Base-by-base conservation (phyloP, 2,797 vertebrate genomes). In the Limnodromus scolopaceus region DNA sequence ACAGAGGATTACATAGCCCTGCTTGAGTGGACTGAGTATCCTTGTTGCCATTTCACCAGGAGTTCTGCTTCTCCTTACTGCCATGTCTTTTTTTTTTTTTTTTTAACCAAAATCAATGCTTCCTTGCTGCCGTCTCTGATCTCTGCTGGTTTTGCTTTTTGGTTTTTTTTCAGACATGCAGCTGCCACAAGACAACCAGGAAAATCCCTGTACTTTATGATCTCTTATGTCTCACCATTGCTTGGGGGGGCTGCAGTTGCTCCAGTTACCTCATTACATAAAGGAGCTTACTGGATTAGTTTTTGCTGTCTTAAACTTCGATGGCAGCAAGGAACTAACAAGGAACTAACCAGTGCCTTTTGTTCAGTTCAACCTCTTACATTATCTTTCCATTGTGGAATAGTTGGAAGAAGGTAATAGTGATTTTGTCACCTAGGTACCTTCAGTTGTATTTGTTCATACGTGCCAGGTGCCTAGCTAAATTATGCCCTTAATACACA, bases 341-440 rank as follows among this genome's bases (percentile, higher is more conserved):
- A 48, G 46, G 66, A 86, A 54, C 63, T 65, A 83, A 74, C n/a
- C 55, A 57, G 27, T 5, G 2, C 32, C 38, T 74, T 87, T 70
- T 85, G 39, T 74, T 91, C 53, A n/a, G 15, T 70, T 93, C 48
- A 77, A 11, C 28, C 25, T 74, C 48, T 96, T 85, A 93, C 76
- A 57, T 65, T 95, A 58, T 93, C 69, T 94, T 93, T 95, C 93
- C 89, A 54, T 66, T 68, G 45, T 57, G 57, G 81, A 89, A 75
- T 61, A 85, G 61, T 41, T 81, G 72, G 78, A 89, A 92, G 78
- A 55, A 66, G 41, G 34, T 61, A 89, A 53, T 64, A 66, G 34
- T 10, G 60, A 78, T 91, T 92, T 71, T 96, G 80, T 77, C 76
- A 92, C 84, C 55, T 41, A 80, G 91, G 19, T 94, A 70, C 39